Evolutionary conservation across 2,888 invertebrate genomes (phyloP).

Genomic region (Caenorhabditis parvicauda): DNA sequence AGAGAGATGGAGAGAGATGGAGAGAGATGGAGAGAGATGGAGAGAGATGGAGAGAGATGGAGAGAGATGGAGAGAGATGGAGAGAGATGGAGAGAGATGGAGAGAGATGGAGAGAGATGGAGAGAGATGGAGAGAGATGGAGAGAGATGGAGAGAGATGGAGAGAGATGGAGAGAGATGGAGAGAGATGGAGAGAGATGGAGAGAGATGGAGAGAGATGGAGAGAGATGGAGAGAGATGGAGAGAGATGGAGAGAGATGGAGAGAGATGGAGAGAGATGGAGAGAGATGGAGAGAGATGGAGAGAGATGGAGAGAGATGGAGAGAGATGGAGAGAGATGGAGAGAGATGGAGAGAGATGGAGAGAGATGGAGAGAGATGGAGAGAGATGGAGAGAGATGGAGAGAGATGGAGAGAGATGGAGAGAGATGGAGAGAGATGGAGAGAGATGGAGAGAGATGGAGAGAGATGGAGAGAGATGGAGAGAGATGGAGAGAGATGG

Average conservation of each 20-base stretch:
- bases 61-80: not conserved
- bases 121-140: conserved; percentile 11
- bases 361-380: not conserved
- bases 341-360: not conserved
- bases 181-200: conserved; percentile 5
- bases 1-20: conserved; percentile 2
- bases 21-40: conserved; percentile 1
- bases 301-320: not conserved
- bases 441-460: not conserved
- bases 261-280: not conserved
- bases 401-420: not conserved
- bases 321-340: not conserved
- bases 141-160: conserved; percentile 1
- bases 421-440: not conserved
- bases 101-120: conserved; percentile 1
- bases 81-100: not conserved
- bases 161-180: conserved; percentile 3
- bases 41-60: not conserved
- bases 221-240: not conserved
- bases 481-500: conserved; percentile 3
- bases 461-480: conserved; percentile 1
- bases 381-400: conserved; percentile 2
- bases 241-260: not conserved
- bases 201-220: conserved; percentile 7
- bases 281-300: conserved; percentile 2